These are phyloP conservation scores for Eospalax fontanierii DNA, from an alignment of 2,797 vertebrate species.

Conservation along the genomic window DNA sequence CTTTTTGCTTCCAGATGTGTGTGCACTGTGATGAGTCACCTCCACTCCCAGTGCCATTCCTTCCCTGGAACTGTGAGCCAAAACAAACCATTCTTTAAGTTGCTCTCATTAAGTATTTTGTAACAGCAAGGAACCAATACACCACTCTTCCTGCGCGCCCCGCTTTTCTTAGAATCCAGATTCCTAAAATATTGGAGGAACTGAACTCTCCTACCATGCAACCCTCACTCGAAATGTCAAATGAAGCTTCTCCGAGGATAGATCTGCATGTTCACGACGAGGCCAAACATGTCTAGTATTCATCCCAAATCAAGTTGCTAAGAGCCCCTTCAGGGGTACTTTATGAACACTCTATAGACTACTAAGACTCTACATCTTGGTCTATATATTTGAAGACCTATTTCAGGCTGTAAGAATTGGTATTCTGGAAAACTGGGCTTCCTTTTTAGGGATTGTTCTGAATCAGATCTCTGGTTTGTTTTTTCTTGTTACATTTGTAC, in stretches of 20 bases:
- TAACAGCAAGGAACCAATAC: no score
- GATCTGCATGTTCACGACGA: slow-evolving; percentile 34
- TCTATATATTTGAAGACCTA: not conserved
- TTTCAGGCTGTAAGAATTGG: not conserved
- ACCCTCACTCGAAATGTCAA: slow-evolving; percentile 46
- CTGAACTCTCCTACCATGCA: slow-evolving; percentile 4
- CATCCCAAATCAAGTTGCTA: not conserved
- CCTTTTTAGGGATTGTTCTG: not conserved
- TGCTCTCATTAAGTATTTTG: no score
- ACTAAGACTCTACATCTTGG: not conserved
- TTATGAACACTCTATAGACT: not conserved
- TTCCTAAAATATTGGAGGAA: slow-evolving; percentile 11
- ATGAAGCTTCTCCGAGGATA: not conserved
- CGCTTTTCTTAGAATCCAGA: no score
- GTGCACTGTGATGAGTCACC: not conserved
- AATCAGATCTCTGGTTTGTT: slow-evolving; percentile 27
- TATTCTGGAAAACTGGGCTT: slow-evolving; percentile 6
- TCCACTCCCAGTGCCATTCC: not conserved
- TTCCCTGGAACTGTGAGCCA: not conserved
- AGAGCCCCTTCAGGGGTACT: not conserved
- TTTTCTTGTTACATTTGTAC: slow-evolving; percentile 22
- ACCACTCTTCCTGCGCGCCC: no score
- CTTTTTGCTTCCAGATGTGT: not conserved
- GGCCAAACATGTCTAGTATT: not conserved
- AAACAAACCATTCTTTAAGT: no score